Conservation (phyloP, 2,797 vertebrate species). For the Denticeps clupeoides region DNA sequence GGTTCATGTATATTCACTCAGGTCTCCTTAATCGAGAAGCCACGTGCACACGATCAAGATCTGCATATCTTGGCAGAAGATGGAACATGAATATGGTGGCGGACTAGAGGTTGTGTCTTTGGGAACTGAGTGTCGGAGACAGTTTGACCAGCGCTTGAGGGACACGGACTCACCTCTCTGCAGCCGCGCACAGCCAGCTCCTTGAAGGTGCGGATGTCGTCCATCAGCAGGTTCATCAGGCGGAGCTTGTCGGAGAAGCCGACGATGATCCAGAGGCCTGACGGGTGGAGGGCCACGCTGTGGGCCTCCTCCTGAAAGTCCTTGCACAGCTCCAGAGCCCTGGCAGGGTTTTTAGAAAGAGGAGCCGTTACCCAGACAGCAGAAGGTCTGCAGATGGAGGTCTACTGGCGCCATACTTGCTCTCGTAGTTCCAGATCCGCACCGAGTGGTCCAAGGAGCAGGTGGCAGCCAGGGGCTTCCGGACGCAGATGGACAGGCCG, state of each 20-base stretch:
- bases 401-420: conserved; percentile 72
- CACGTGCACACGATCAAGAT: too few species aligned
- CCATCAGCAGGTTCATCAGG: conserved; percentile 79
- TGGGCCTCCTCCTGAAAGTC: conserved; percentile 78
- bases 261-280: conserved; percentile 76
- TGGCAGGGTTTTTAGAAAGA: conserved; percentile 24
- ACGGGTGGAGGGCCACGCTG: conserved; percentile 79
- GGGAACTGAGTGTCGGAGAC: too few species aligned
- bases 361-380: background rate
- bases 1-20: too few species aligned
- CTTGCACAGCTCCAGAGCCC: conserved; percentile 74
- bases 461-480: conserved; percentile 81
- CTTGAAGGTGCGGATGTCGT: conserved; percentile 75
- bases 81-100: too few species aligned
- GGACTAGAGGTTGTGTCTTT: too few species aligned
- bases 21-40: too few species aligned
- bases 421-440: conserved; percentile 88
- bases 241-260: conserved; percentile 86
- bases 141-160: too few species aligned
- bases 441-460: conserved; percentile 82
- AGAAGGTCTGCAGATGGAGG: too few species aligned
- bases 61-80: too few species aligned
- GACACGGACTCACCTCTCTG: conserved; percentile 76
- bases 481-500: conserved; percentile 73
- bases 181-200: conserved; percentile 79